Base-by-base conservation (phyloP, 1,140 invertebrate genomes). In the Lethocerus indicus region DNA sequence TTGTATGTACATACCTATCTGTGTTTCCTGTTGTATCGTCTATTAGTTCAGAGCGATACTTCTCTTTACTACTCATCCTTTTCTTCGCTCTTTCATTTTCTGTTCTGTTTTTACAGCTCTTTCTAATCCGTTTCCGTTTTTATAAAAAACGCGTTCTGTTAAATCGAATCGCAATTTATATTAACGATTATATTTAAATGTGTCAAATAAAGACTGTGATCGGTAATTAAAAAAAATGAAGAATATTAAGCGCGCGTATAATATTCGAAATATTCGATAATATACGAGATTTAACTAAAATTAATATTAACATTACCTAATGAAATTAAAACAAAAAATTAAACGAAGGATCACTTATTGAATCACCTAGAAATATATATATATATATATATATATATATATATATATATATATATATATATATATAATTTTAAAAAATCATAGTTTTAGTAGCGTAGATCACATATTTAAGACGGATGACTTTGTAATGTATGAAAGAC, bases 151-250 rank as follows among this genome's bases (percentile, higher is more conserved):
- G n/a, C n/a, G n/a, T n/a, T n/a, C n/a, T n/a, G n/a, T n/a, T n/a
- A 42, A n/a, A 42, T 24, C n/a, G 23, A 42, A 14, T 42, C 16
- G 26, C 26, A 24, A 24, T 42, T 42, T 21, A 42, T 20, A 1
- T 21, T 20, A 24, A 42, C 23, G 14, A 42, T 24, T 42, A 24
- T 20, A 42, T 42, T 24, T 42, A 42, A 42, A 42, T 42, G 40
- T 42, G 40, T 42, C 40, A 42, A 42, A 42, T 42, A 42, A 42
- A 42, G 40, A 42, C 40, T 42, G 40, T 42, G 40, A 42, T 42
- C n/a, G n/a, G n/a, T n/a, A n/a, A n/a, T n/a, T n/a, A n/a, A n/a
- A n/a, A n/a, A n/a, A n/a, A n/a, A n/a, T n/a, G n/a, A n/a, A n/a
- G n/a, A n/a, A n/a, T n/a, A n/a, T n/a, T n/a, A n/a, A n/a, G n/a